A percentile compares a stretch with the other conserved stretches of the same genome.
These are phyloP conservation scores for Corbicula japonica DNA, from an alignment of 2,888 invertebrate species.

Conservation along the genomic window DNA sequence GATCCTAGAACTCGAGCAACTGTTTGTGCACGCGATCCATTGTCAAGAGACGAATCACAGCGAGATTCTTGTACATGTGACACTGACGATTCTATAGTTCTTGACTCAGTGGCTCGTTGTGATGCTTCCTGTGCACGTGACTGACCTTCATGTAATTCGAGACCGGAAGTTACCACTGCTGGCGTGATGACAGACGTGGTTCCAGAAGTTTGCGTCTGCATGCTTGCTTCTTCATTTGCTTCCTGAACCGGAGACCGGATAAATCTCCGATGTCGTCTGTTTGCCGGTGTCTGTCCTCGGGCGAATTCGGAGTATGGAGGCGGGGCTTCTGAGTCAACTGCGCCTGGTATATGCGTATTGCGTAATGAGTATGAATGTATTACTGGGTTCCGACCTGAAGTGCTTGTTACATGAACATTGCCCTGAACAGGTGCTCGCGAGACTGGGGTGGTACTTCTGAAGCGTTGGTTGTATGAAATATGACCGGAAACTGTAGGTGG, in stretches of 20 bases:
- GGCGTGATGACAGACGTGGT: background rate
- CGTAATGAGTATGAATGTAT: background rate
- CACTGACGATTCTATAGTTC: constrained; percentile 1
- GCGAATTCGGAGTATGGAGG: constrained; percentile 51
- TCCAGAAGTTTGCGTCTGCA: background rate
- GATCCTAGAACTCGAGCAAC: constrained; percentile 36
- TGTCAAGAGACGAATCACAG: background rate
- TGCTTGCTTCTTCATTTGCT: background rate
- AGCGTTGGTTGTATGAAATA: constrained; percentile 34
- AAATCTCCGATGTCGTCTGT: constrained; percentile 38
- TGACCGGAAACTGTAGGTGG: constrained; percentile 44
- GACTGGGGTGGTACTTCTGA: constrained; percentile 24
- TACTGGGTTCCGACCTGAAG: constrained; percentile 22
- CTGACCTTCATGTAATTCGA: background rate
- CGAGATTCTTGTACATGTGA: background rate
- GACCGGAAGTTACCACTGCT: background rate
- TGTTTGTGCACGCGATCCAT: constrained; percentile 19
- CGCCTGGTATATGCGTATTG: constrained; percentile 24
- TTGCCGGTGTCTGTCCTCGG: constrained; percentile 31
- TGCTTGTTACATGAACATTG: background rate
- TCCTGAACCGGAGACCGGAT: constrained; percentile 40
- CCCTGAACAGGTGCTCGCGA: background rate
- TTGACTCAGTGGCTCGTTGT: background rate
- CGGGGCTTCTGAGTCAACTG: constrained; percentile 25
- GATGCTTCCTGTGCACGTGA: background rate